Evolutionary conservation across 2,888 invertebrate genomes (phyloP).

Genomic region (Sylvicola fuscatus): DNA sequence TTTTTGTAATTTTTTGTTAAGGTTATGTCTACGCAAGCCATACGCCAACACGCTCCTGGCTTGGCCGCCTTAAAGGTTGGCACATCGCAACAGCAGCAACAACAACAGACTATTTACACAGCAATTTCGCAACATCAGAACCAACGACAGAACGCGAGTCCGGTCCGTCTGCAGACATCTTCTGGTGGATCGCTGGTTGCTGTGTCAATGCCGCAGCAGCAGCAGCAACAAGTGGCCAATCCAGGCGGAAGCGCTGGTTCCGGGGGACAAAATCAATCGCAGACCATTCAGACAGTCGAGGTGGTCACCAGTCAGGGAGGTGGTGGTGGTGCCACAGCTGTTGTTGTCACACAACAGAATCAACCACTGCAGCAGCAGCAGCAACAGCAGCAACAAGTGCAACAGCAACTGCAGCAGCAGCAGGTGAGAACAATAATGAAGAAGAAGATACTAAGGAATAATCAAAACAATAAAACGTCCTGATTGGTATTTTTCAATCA

Average conservation of each 20-base stretch:
- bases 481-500: too few species aligned
- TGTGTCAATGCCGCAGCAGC: constrained; percentile 20
- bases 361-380: constrained; percentile 14
- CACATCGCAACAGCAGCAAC: constrained; percentile 24
- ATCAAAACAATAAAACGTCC: constrained; percentile 1
- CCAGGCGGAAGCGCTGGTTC: constrained; percentile 2
- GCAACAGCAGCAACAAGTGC: constrained; percentile 14
- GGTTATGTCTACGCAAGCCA: too few species aligned
- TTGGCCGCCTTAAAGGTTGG: constrained; percentile 29
- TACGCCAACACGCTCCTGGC: constrained; percentile 1
- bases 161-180: constrained; percentile 35
- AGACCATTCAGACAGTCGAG: too few species aligned
- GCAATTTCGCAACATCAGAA: constrained; percentile 33
- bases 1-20: constrained; percentile 6
- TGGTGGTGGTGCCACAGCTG: constrained; percentile 22
- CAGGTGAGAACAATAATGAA: constrained; percentile 3
- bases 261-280: too few species aligned
- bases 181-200: constrained; percentile 31
- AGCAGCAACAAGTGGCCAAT: constrained; percentile 11
- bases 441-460: constrained; percentile 1
- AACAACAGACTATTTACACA: constrained; percentile 28
- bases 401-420: constrained; percentile 9
- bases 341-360: constrained; percentile 33
- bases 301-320: too few species aligned
- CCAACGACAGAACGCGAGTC: constrained; percentile 34